Conservation (phyloP, 2,113 vertebrate species). For the Castor canadensis region DNA sequence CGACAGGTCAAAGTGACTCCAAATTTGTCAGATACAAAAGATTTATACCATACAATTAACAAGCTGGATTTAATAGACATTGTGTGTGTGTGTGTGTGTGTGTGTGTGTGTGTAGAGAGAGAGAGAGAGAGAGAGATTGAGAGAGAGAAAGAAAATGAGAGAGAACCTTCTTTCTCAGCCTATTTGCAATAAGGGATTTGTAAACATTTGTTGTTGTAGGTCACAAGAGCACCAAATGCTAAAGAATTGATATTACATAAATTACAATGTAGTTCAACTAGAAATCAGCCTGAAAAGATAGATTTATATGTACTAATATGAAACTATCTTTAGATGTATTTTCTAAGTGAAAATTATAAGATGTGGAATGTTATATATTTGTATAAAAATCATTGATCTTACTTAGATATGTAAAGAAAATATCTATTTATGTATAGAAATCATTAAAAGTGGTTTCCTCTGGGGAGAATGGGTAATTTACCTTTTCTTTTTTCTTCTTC, state of each 20-base stretch:
- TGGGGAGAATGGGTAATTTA: not conserved
- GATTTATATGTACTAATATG: not conserved
- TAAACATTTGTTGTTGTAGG: not conserved
- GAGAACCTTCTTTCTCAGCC: not conserved
- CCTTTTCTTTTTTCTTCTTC: not conserved
- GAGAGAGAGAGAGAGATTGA: not conserved
- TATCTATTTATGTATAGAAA: not conserved
- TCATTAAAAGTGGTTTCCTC: slow-evolving; percentile 5
- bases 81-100: too few relatives aligned
- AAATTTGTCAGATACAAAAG: not conserved
- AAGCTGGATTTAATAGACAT: not conserved
- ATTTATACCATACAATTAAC: not conserved
- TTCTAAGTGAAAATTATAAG: slow-evolving; percentile 26
- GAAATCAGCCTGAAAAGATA: slow-evolving; percentile 26
- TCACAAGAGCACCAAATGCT: slow-evolving; percentile 12
- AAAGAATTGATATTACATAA: not conserved
- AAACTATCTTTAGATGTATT: slow-evolving; percentile 31
- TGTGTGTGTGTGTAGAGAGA: not conserved
- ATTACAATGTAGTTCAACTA: slow-evolving; percentile 1
- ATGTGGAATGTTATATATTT: not conserved
- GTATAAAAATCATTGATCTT: not conserved
- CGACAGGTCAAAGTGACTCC: not conserved
- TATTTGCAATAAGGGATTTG: slow-evolving; percentile 8
- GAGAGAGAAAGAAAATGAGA: not conserved
- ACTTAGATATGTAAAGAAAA: not conserved